These are phyloP conservation scores for Cynocephalus volans DNA, from an alignment of 2,113 vertebrate species.

Conservation along the genomic window DNA sequence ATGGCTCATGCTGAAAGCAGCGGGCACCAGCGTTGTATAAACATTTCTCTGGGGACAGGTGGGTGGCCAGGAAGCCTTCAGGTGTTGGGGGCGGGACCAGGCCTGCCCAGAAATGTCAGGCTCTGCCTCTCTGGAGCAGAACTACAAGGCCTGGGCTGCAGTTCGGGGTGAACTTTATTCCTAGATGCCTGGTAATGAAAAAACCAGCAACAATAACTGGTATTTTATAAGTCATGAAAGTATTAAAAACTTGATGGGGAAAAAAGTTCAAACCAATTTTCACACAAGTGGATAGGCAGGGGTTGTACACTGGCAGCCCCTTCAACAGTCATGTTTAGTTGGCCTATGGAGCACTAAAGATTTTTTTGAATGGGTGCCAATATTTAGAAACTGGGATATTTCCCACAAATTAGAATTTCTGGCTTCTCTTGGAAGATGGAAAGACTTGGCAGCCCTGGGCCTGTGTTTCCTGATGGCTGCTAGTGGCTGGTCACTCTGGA, in stretches of 20 bases:
- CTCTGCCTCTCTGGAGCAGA: background rate
- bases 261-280: background rate
- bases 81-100: background rate
- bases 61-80: background rate
- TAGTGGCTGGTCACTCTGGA: background rate
- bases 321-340: background rate
- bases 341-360: rapidly evolving
- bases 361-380: background rate
- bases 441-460: background rate
- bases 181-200: background rate
- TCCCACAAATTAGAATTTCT: constrained; percentile 5
- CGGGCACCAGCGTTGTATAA: no score
- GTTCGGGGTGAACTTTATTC: background rate
- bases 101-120: background rate
- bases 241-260: no score
- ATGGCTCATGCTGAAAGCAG: background rate
- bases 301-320: background rate
- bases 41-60: background rate
- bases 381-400: constrained; percentile 20
- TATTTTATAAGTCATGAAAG: background rate
- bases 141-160: background rate
- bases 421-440: background rate
- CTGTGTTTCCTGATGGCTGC: background rate
- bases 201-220: background rate
- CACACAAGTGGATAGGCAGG: rapidly evolving